A percentile compares a stretch with the other conserved stretches of the same genome.
Evolutionary conservation across 2,888 invertebrate genomes (phyloP).

Genomic region (Rotaria sp.): DNA sequence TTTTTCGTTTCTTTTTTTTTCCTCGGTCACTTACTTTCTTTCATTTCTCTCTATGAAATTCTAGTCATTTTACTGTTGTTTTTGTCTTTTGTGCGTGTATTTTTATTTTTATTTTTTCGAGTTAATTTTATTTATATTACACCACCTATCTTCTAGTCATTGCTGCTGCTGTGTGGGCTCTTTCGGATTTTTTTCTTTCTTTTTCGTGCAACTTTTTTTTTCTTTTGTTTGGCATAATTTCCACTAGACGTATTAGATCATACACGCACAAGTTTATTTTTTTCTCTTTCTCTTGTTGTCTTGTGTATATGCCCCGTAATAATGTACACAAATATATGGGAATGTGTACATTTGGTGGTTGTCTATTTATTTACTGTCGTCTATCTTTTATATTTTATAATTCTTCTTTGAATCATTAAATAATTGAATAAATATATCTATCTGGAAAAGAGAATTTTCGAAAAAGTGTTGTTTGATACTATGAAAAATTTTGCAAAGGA

Average conservation of each 20-base stretch:
- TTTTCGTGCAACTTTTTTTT: background rate
- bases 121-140: constrained; percentile 15
- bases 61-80: constrained; percentile 2
- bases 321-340: background rate
- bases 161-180: background rate
- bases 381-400: constrained; percentile 12
- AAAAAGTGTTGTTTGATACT: background rate
- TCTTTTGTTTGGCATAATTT: background rate
- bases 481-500: too few species aligned
- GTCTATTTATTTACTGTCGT: constrained; percentile 4
- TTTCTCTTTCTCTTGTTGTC: background rate
- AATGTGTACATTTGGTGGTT: constrained; percentile 6
- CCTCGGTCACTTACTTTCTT: too few species aligned
- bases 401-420: background rate
- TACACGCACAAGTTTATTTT: constrained; percentile 9
- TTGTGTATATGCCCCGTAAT: background rate
- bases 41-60: background rate
- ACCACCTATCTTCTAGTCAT: constrained; percentile 18
- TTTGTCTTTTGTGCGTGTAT: background rate
- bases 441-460: background rate
- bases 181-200: background rate
- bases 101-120: background rate
- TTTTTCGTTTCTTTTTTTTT: background rate
- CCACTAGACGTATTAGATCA: background rate
- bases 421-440: constrained; percentile 14